These are phyloP conservation scores for Sprattus sprattus DNA, from an alignment of 2,113 vertebrate genomes.

Conservation along the genomic window DNA sequence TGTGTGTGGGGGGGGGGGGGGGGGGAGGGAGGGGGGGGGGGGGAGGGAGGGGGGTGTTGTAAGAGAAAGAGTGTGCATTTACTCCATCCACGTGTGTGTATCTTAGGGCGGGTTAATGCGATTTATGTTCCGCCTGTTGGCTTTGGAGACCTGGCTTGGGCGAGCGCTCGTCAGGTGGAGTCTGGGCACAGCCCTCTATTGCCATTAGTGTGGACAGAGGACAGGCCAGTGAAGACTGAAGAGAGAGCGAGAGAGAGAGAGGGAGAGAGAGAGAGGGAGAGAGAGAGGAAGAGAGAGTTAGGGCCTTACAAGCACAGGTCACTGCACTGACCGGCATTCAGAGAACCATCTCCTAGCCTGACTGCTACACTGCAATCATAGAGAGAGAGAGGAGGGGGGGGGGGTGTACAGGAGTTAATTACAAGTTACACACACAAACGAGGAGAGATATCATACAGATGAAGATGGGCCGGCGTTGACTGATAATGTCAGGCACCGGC, in stretches of 20 bases:
- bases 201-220: slow-evolving; percentile 77
- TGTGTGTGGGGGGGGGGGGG: not conserved
- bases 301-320: slow-evolving; percentile 62
- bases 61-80: slow-evolving; percentile 31
- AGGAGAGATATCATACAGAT: slow-evolving; percentile 45
- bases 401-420: slow-evolving; percentile 64
- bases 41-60: too few relatives aligned
- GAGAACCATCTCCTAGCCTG: slow-evolving; percentile 64
- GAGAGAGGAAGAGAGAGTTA: not conserved
- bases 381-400: slow-evolving; percentile 50
- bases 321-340: slow-evolving; percentile 75
- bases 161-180: slow-evolving; percentile 76
- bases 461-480: slow-evolving; percentile 32
- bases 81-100: slow-evolving; percentile 63
- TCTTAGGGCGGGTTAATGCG: slow-evolving; percentile 71
- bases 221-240: slow-evolving; percentile 71
- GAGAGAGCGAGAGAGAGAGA: not conserved
- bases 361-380: slow-evolving; percentile 58
- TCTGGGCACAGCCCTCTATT: slow-evolving; percentile 68
- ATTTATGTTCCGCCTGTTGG: slow-evolving; percentile 77
- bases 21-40: too few relatives aligned
- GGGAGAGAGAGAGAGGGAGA: not conserved
- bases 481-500: slow-evolving; percentile 23
- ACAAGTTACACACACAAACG: slow-evolving; percentile 54
- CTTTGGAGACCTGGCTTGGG: slow-evolving; percentile 68